Evolutionary conservation across 2,113 vertebrate species (phyloP), one percentile per base, ranked within the genome.

Genomic region (Tonatia bakeri): DNA sequence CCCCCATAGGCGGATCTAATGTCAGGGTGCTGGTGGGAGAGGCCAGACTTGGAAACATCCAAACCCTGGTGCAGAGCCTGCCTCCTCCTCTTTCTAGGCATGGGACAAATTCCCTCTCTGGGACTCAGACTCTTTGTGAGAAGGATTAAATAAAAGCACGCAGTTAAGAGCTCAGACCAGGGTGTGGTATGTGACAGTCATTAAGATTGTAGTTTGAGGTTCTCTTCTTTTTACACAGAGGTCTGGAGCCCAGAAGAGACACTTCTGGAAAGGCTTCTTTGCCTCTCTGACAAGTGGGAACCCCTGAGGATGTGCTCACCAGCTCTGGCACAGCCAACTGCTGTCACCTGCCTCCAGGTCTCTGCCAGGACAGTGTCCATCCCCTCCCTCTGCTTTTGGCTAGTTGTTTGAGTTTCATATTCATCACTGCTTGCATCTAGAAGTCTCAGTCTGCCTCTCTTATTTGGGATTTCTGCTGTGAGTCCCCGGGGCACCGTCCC

Each of bases 211-310:
- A n/a, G 19, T 20, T 54, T 45, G 69, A 54, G 19, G 26, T 20
- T 20, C 22, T 26, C 85, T 38, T 81, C 31, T 50, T 80, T 81
- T 26, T 5, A 26, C 1, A 7, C 38, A 47, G 38, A 83, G 43
- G 24, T 15, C 81, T 54, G 20, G 45, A 5, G 20, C 24, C 31
- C 94, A 82, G 5, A 87, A 43, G 43, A 90, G 36, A 26, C 31
- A 61, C 36, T 24, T 36, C 75, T 65, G 3, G n/a, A 40, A 81
- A 86, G 65, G 4, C 2, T 31, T 17, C 24, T 69, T 22, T 22
- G 12, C 22, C 10, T 22, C 24, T 17, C n/a, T 0, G 1, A 11
- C 19, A 6, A 28, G 22, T 19, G 4, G 33, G 26, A 0, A 26
- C 5, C 54, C 14, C 33, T 26, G 24, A 13, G 52, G 14, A 14